Base-by-base conservation (phyloP, 1,140 invertebrate genomes). In the Caenorhabditis remanei region DNA sequence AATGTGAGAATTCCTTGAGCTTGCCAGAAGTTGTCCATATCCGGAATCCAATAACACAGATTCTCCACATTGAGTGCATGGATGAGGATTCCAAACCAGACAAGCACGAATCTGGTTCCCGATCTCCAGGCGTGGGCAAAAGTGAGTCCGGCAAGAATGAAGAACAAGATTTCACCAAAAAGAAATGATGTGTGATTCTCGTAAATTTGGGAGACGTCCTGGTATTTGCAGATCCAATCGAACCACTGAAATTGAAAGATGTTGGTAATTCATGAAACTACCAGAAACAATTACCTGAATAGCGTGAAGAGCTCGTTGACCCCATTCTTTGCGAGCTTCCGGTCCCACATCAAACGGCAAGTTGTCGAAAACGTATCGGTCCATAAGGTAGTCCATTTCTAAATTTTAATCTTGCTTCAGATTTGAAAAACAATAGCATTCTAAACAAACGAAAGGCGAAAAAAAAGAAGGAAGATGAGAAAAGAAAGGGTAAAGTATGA, bases 221-320 rank as follows among this genome's bases (percentile, higher is more conserved):
- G 91, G 56, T 92, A 92, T 56, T 91, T 90, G 63, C 93, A 92
- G 89, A 93, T 92, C 93, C 93, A 94, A 84, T 93, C 92, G 63
- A 92, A 85, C 63, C 90, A 89, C 93, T 94, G 87, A 87, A 93
- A 92, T 4, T 13, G 4, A 82, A 46, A 43, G 3, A 82, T 50
- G 46, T 13, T 11, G 1, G 9, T 82, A 43, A 1, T 21, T 41
- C 75, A 32, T 91, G 16, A 85, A 85, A 55, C 4, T 56, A 9
- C 40, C 13, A 21, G 85, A n/a, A 16, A 90, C 24, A 79, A 19
- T 32, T 85, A 91, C 90, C 53, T 84, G 71, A 86, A 91, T 88
- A 46, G 89, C 48, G 55, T 82, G 53, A 21, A 92, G 84, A 32
- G 90, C 90, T 48, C 85, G 63, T 11, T 87, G 83, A n/a, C 84